Percentiles rank a stretch among this genome's conserved stretches.
phyloP scores from a whole-genome alignment of 1,140 invertebrate genomes.

The Caenorhabditis brenneri region DNA sequence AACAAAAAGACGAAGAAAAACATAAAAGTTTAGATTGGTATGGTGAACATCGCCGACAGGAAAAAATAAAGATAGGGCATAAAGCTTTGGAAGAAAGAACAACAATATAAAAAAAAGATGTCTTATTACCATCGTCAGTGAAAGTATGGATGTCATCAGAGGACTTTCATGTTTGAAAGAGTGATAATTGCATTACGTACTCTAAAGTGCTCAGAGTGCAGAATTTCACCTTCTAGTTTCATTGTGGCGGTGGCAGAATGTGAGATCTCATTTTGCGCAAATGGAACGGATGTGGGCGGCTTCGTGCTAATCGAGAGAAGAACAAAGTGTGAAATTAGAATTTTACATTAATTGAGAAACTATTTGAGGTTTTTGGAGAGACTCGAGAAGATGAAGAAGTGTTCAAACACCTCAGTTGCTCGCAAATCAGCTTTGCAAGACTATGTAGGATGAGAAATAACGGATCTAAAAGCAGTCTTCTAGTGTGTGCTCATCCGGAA shows the following conservation, averaged over 20 bases:
- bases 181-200: constrained; percentile 21
- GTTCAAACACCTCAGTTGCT: background rate
- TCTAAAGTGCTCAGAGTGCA: constrained; percentile 4
- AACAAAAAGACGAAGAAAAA: background rate
- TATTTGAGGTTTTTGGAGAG: background rate
- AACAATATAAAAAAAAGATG: background rate
- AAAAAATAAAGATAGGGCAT: background rate
- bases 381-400: background rate
- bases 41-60: background rate
- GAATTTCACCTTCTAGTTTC: constrained; percentile 12
- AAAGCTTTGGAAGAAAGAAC: background rate
- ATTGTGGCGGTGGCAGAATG: background rate
- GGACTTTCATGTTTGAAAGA: background rate
- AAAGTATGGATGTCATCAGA: constrained; percentile 7
- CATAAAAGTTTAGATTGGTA: background rate
- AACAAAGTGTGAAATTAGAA: too few relatives aligned
- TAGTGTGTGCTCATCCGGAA: constrained; percentile 32
- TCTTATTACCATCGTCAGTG: too few relatives aligned
- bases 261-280: constrained; percentile 10
- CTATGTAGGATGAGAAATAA: background rate
- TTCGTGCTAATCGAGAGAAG: background rate
- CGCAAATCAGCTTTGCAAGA: background rate
- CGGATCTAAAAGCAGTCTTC: background rate
- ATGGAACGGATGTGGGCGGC: constrained; percentile 6
- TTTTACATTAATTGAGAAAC: too few relatives aligned